Percentiles rank a stretch among this genome's conserved stretches.
Evolutionary conservation across 2,113 vertebrate species (phyloP).

Genomic region (Ctenomys sociabilis): DNA sequence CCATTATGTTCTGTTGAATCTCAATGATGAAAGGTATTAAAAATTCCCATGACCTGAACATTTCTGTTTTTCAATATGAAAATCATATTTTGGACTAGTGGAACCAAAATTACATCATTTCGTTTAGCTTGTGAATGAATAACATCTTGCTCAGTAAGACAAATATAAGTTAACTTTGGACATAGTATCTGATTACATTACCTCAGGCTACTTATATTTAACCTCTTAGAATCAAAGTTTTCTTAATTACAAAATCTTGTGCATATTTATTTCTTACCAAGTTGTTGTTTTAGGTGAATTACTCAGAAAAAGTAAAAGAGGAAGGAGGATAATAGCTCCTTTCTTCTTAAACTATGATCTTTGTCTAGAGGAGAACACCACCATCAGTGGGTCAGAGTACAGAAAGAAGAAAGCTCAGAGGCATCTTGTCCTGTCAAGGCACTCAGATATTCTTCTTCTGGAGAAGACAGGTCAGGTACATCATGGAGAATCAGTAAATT

Average conservation of each 20-base stretch:
- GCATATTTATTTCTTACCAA: conserved; percentile 17
- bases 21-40: not conserved
- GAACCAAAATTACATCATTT: not conserved
- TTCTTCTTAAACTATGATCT: not conserved
- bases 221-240: not conserved
- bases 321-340: not conserved
- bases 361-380: not conserved
- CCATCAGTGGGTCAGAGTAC: not conserved
- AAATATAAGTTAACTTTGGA: not conserved
- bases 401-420: conserved; percentile 42
- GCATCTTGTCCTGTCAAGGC: not conserved
- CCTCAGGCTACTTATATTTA: conserved; percentile 30
- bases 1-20: not conserved
- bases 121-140: not conserved
- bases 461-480: not conserved
- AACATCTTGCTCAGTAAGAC: not conserved
- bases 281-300: conserved; percentile 17
- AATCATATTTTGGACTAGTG: not conserved
- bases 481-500: not conserved
- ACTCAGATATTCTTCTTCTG: not conserved
- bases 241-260: conserved; percentile 41
- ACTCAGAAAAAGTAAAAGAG: not conserved
- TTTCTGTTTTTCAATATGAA: not conserved
- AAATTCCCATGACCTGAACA: not conserved
- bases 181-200: not conserved